These are phyloP conservation scores for Rosalia funebris DNA, from an alignment of 2,888 invertebrate species.

Conservation along the genomic window DNA sequence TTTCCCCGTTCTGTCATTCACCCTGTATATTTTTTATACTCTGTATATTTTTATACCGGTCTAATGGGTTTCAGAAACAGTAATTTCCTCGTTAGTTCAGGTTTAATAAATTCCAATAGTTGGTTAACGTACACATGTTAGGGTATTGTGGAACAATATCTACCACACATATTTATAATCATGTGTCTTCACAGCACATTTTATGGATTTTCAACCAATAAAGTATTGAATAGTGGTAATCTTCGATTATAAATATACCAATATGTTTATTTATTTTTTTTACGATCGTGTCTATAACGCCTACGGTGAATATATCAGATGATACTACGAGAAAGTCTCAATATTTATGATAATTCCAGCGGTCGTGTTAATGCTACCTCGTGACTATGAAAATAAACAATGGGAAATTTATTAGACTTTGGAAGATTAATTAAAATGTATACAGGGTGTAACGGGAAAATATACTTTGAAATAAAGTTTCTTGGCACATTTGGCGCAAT, in stretches of 20 bases:
- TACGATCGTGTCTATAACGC: conserved; percentile 5
- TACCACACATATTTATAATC: not conserved
- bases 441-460: too few relatives aligned
- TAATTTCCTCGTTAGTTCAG: too few relatives aligned
- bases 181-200: not conserved
- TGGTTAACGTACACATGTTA: too few relatives aligned
- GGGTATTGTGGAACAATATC: too few relatives aligned
- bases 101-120: too few relatives aligned
- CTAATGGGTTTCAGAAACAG: too few relatives aligned
- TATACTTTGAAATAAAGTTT: too few relatives aligned
- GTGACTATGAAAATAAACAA: not conserved
- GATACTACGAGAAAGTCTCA: not conserved
- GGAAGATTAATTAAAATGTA: too few relatives aligned
- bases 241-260: conserved; percentile 13
- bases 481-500: too few relatives aligned
- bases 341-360: not conserved
- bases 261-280: conserved; percentile 17
- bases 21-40: too few relatives aligned
- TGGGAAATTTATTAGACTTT: not conserved
- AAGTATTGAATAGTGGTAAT: not conserved
- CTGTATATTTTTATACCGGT: too few relatives aligned
- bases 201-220: not conserved
- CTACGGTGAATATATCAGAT: not conserved
- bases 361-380: not conserved
- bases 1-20: too few relatives aligned